Evolutionary conservation across 2,888 invertebrate species (phyloP).

Genomic region (Polyommatus icarus): DNA sequence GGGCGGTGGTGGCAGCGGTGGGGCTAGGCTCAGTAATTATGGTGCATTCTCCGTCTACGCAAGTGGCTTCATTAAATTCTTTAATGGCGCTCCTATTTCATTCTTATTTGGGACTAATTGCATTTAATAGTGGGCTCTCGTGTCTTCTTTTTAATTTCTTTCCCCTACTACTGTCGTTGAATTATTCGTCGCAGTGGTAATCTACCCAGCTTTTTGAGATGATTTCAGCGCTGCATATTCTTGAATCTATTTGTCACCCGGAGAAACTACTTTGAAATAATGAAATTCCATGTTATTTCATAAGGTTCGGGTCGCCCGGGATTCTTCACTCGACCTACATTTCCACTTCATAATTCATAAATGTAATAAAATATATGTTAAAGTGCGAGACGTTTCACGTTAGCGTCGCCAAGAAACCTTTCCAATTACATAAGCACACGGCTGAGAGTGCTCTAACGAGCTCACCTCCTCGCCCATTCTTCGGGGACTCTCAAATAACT

Average conservation of each 20-base stretch:
- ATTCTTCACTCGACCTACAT: conserved; percentile 5
- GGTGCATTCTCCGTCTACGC: conserved; percentile 20
- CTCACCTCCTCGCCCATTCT: conserved; percentile 31
- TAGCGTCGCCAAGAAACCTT: conserved; percentile 30
- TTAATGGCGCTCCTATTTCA: neutral
- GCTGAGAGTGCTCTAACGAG: conserved; percentile 23
- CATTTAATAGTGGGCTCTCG: neutral
- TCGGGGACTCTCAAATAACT: conserved; percentile 19
- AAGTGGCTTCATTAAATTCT: neutral
- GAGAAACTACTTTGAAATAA: conserved; percentile 18
- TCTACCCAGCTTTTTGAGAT: neutral
- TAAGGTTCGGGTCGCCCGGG: conserved; percentile 3
- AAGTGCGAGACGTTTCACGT: neutral
- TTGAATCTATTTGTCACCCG: conserved; percentile 17
- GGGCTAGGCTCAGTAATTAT: neutral
- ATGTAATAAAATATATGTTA: conserved; percentile 21
- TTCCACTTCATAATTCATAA: conserved; percentile 16
- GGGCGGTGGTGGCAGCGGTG: neutral
- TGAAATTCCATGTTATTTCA: conserved; percentile 21
- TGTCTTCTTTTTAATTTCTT: conserved; percentile 7
- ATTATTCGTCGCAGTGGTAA: conserved; percentile 3
- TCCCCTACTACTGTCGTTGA: neutral
- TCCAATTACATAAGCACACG: conserved; percentile 32
- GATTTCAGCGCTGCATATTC: conserved; percentile 6
- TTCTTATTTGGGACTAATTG: conserved; percentile 15